Conservation (phyloP, 2,113 vertebrate genomes). For the Paradisaea rubra region DNA sequence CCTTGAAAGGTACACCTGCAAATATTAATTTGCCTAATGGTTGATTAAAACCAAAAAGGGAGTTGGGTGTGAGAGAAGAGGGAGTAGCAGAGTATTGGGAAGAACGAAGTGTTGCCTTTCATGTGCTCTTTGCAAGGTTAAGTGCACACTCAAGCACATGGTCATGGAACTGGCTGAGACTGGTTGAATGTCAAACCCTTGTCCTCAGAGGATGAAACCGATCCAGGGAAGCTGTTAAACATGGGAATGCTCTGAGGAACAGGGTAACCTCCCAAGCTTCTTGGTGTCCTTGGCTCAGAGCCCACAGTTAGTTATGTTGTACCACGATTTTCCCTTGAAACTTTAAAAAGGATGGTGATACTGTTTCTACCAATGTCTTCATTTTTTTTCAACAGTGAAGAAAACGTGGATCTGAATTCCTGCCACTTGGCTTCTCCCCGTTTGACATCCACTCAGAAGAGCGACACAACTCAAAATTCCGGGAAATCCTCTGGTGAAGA, state of each 20-base stretch:
- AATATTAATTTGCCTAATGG: neutral
- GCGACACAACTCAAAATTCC: neutral
- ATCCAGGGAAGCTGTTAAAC: neutral
- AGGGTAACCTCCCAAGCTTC: neutral
- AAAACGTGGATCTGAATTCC: neutral
- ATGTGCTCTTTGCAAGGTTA: neutral
- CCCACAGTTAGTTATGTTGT: neutral
- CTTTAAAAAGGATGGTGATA: neutral
- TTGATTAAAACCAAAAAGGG: neutral
- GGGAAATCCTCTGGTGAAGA: neutral
- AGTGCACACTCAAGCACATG: neutral
- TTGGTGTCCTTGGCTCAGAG: neutral
- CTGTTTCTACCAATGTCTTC: neutral
- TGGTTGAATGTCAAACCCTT: neutral
- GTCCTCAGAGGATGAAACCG: neutral
- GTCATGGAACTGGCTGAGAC: neutral
- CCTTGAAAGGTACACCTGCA: neutral
- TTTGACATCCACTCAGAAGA: neutral
- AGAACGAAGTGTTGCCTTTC: neutral
- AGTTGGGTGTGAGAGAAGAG: neutral
- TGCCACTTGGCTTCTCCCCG: neutral
- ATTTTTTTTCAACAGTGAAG: conserved; percentile 45
- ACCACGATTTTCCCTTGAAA: neutral
- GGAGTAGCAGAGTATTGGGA: neutral
- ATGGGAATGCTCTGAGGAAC: neutral